phyloP scores from a whole-genome alignment of 2,113 vertebrate genomes.

The Sisor rabdophorus region DNA sequence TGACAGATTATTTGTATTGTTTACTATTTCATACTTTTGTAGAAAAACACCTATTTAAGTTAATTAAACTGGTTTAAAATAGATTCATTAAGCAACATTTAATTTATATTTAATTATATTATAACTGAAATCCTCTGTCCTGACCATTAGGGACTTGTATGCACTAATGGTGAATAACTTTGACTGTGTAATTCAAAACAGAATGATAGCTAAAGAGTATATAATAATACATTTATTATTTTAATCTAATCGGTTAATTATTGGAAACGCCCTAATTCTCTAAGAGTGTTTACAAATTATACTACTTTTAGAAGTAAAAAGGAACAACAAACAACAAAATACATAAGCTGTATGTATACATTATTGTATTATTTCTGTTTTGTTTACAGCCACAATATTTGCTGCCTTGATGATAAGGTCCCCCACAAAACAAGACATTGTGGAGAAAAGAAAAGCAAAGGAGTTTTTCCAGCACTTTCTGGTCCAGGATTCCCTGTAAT shows the following conservation, averaged over 20 bases:
- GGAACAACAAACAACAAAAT: background rate
- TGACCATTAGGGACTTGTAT: background rate
- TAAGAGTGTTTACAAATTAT: background rate
- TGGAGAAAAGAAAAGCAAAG: constrained; percentile 83
- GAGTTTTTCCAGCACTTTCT: constrained; percentile 88
- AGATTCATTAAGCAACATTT: background rate
- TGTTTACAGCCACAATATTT: constrained; percentile 79
- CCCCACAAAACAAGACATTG: constrained; percentile 67
- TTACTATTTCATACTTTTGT: no score
- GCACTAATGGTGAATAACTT: background rate
- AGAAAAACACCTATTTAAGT: no score
- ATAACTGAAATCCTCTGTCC: background rate
- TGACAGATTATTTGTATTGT: background rate
- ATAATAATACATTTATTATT: background rate
- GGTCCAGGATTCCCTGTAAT: constrained; percentile 41
- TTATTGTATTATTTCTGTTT: constrained; percentile 39
- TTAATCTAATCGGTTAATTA: no score
- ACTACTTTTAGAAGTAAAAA: background rate
- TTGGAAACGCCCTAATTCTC: no score
- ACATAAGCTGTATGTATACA: constrained; percentile 7
- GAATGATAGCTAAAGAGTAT: background rate
- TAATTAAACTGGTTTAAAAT: background rate
- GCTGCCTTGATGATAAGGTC: constrained; percentile 81
- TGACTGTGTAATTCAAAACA: background rate
- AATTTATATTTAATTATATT: background rate